Evolutionary conservation across 2,888 invertebrate species (phyloP).

Genomic region (Rhyacophila evoluta): DNA sequence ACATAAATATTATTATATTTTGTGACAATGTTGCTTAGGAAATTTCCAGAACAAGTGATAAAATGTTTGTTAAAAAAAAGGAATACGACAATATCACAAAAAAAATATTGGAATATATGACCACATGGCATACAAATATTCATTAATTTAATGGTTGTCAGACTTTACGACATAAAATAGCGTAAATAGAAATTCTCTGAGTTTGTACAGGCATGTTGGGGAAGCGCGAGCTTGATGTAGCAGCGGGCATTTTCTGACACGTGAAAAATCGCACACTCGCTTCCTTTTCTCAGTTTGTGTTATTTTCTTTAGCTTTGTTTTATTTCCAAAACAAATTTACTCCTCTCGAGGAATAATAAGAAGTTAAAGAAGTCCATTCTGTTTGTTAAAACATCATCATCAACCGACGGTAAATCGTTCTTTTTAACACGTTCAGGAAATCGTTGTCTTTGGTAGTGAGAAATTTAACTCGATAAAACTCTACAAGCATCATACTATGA

Average conservation of each 20-base stretch:
- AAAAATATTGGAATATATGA: neutral
- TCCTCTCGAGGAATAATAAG: neutral
- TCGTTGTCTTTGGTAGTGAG: too few relatives aligned
- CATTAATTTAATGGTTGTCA: neutral
- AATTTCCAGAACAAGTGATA: too few relatives aligned
- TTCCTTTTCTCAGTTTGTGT: neutral
- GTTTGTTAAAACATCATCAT: neutral
- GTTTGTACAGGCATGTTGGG: neutral
- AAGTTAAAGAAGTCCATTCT: conserved; percentile 11
- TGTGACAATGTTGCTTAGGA: too few relatives aligned
- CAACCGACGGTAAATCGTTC: too few relatives aligned
- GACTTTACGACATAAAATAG: neutral
- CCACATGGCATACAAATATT: neutral
- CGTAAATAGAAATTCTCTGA: neutral
- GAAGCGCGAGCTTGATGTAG: neutral
- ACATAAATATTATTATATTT: too few relatives aligned
- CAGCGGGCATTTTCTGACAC: conserved; percentile 4
- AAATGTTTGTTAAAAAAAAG: too few relatives aligned
- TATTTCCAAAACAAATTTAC: conserved; percentile 11
- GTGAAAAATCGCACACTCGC: conserved; percentile 22
- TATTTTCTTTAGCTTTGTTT: conserved; percentile 13
- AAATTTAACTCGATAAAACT: too few relatives aligned
- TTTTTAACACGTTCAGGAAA: too few relatives aligned
- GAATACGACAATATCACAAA: too few relatives aligned
- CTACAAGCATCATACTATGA: too few relatives aligned